These are phyloP conservation scores for Peromyscus nudipes DNA, from an alignment of 2,797 vertebrate species.

Conservation along the genomic window DNA sequence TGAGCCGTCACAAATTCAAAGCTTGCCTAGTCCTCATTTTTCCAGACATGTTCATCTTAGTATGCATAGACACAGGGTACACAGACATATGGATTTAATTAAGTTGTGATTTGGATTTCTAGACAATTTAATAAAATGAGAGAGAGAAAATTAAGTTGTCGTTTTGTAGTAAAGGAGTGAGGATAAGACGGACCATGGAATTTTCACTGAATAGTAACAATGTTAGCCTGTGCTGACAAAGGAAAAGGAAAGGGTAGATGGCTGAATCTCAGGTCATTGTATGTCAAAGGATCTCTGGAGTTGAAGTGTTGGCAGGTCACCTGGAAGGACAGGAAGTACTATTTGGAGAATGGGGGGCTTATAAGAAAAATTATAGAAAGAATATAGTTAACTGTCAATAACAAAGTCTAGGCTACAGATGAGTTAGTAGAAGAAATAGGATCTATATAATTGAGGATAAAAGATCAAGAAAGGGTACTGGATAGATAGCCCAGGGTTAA, in stretches of 20 bases:
- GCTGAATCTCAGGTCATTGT: neutral
- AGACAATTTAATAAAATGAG: neutral
- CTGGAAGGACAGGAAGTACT: neutral
- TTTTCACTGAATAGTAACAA: neutral
- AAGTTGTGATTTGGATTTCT: neutral
- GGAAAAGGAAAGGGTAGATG: neutral
- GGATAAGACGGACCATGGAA: slow-evolving; percentile 2
- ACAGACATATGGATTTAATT: neutral
- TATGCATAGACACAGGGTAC: neutral
- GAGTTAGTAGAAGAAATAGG: neutral
- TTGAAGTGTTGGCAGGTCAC: neutral
- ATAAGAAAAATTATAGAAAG: neutral
- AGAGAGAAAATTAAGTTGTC: neutral
- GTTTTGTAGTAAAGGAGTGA: neutral
- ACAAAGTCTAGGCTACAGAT: slow-evolving; percentile 2
- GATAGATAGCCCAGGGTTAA: neutral
- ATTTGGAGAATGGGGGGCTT: neutral
- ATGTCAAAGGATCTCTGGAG: neutral
- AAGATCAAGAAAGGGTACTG: neutral
- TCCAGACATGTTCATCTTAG: neutral
- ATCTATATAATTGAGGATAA: neutral
- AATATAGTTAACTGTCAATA: neutral
- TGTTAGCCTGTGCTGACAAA: neutral
- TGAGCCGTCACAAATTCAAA: slow-evolving; percentile 17
- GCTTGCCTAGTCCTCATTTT: neutral